Evolutionary conservation across 1,140 invertebrate species (phyloP), one percentile per base, ranked within the genome.

Genomic region (Brachionus koreanus): DNA sequence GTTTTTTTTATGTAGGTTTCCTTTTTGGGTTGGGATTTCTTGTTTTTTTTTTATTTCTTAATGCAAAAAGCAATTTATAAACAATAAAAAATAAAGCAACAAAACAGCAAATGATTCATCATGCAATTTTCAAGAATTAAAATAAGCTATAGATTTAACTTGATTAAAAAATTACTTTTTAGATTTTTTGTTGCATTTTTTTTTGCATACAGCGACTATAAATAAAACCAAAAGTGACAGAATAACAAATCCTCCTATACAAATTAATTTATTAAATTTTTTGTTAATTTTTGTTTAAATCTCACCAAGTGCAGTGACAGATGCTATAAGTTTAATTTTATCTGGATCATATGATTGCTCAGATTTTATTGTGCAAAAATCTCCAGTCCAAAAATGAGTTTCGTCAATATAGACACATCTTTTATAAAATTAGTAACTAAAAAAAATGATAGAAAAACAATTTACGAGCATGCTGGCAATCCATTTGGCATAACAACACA

Each of bases 91-190:
- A 67, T 67, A 35, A 67, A 67, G 25, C 25, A 67, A 12, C n/a
- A 67, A 57, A 57, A 57, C 19, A 57, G 49, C 49, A 7, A 10
- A 19, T 67, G 35, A 67, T 35, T 37, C 25, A 67, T 35, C 63
- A 67, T 67, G 63, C 63, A 67, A 67, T 33, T 67, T 67, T 67
- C 63, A 67, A 67, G 63, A 67, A 67, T 67, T 67, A 67, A 74
- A 39, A 72, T 72, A 39, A 72, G 16, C n/a, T 19, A 72, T 39
- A 72, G 19, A 72, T 16, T 39, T 39, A 16, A 39, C 10, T 5
- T 19, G 13, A 35, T 72, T 42, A 16, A 5, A 39, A n/a, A 46
- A 6, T 23, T 72, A 74, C 69, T 74, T 74, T 43, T 74, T 74
- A 9, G 69, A 43, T 46, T 74, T 74, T 6, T 23, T 46, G 29